Evolutionary conservation across 1,140 invertebrate genomes (phyloP), one percentile per base, ranked within the genome.

Genomic region (Papilio glaucus): DNA sequence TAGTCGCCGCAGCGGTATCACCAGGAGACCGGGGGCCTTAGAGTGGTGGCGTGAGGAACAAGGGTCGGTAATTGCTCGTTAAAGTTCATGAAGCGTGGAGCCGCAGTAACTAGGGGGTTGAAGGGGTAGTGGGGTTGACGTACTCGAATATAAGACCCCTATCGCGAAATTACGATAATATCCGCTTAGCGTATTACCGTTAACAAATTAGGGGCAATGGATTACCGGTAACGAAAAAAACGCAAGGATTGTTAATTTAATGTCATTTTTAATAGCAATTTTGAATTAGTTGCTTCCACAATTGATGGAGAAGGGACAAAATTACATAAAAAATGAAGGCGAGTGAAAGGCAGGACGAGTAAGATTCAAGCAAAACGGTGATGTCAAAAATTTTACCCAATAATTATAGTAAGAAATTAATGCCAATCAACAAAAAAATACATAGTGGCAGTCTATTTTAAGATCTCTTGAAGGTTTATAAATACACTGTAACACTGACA

Each of bases 21-120:
- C 77, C 72, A 77, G 76, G 80, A 80, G 73, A 82, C 76, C 80
- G 79, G 79, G 72, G 81, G 77, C 75, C 82, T 77, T 85, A 74
- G 83, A 84, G 80, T 83, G 78, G 80, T 84, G 78, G 80, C 77
- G 76, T 77, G 85, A 77, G 78, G 61, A 80, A 81, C 80, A 81
- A 82, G 84, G 85, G 85, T 81, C 79, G 77, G 82, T 90, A 88
- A 88, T 90, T 86, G 86, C 83, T 88, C 86, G 86, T 88, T 89
- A 89, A 89, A 85, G 77, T 86, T 84, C 85, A 89, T 84, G 87
- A 80, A 78, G 78, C 83, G 75, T 81, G 77, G 62, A 72, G 61
- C 72, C 68, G 60, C 42, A 71, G 57, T 72, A 61, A 37, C 72
- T 26, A n/a, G 12, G 42, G 42, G 8, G 24, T 2, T 10, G 49